phyloP scores from a whole-genome alignment of 2,888 invertebrate species.

The Cantharis rufa region DNA sequence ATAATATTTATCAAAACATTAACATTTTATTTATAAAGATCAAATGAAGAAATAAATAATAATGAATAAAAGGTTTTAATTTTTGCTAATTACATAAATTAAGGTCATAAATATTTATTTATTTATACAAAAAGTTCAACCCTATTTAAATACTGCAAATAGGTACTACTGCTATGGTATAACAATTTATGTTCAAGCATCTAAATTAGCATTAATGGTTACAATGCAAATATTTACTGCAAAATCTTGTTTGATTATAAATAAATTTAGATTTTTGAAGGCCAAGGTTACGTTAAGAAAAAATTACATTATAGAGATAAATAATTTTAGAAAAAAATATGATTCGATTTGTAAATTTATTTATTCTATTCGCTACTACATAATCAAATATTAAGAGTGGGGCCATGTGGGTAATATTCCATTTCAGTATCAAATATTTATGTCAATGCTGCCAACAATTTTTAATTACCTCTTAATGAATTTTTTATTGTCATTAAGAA shows the following conservation, averaged over 20 bases:
- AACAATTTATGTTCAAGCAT: not conserved
- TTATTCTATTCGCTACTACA: not conserved
- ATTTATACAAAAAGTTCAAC: not conserved
- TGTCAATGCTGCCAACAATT: not conserved
- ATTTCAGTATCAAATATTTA: not conserved
- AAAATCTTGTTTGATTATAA: not conserved
- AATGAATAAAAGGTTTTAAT: not conserved
- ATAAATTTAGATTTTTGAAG: not conserved
- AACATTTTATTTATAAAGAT: not conserved
- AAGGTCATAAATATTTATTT: not conserved
- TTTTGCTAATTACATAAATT: not conserved
- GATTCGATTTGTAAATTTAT: not conserved
- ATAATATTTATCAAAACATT: not conserved
- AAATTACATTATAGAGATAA: not conserved
- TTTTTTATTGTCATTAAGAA: not conserved
- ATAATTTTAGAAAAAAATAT: not conserved
- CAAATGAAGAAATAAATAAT: not conserved
- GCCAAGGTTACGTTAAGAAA: not conserved
- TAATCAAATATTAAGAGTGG: not conserved
- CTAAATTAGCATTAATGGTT: not conserved
- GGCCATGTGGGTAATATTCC: not conserved
- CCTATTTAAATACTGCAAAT: not conserved
- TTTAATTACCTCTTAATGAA: not conserved
- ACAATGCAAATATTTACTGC: not conserved
- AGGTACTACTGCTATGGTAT: not conserved